Conservation (phyloP, 1,140 invertebrate species). For the Thereuonema tuberculata region DNA sequence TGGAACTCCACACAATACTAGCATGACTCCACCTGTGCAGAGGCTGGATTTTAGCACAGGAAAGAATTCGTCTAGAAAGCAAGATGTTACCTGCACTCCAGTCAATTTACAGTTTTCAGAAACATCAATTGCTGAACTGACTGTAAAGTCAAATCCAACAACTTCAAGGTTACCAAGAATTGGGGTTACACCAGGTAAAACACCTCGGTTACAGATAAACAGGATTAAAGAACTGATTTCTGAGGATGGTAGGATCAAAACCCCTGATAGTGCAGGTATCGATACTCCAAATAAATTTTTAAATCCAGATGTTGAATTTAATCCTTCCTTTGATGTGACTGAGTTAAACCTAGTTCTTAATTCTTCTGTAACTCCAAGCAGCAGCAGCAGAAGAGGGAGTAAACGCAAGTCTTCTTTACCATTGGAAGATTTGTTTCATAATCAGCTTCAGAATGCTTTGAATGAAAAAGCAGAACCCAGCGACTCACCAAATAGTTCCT, state of each 20-base stretch:
- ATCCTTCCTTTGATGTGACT: neutral
- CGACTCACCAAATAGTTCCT: neutral
- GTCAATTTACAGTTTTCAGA: too few relatives aligned
- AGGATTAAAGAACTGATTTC: neutral
- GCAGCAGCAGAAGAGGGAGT: constrained; percentile 7
- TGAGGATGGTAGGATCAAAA: neutral
- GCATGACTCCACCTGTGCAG: too few relatives aligned
- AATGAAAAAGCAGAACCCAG: constrained; percentile 6
- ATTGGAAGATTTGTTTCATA: constrained; percentile 14
- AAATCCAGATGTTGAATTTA: neutral
- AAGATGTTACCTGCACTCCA: too few relatives aligned
- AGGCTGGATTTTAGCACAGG: too few relatives aligned
- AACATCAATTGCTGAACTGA: too few relatives aligned
- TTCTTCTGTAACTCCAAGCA: constrained; percentile 12
- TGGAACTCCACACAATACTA: too few relatives aligned
- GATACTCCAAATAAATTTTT: neutral
- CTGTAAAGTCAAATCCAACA: too few relatives aligned
- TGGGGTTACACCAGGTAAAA: too few relatives aligned
- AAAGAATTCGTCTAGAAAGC: too few relatives aligned
- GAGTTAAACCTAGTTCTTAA: neutral
- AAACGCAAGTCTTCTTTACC: constrained; percentile 18
- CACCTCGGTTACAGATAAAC: neutral
- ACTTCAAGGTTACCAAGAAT: too few relatives aligned
- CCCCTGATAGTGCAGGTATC: neutral
- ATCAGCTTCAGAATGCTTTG: constrained; percentile 17